Evolutionary conservation across 2,797 vertebrate species (phyloP).

Genomic region (Thunnus albacares): DNA sequence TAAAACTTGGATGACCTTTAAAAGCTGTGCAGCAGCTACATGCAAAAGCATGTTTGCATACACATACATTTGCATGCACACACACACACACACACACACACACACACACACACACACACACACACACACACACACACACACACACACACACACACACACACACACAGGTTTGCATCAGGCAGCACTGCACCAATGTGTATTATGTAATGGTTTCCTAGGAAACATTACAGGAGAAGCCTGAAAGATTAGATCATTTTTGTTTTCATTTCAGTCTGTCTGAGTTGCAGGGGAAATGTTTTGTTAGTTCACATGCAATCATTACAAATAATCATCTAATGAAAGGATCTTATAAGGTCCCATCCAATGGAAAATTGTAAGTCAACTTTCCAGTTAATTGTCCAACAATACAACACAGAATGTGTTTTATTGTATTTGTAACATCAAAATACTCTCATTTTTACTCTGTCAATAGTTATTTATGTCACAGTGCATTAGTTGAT

Average conservation of each 20-base stretch:
- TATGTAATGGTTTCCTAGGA: conserved; percentile 86
- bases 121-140: conserved; percentile 14
- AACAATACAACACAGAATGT: background rate
- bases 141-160: conserved; percentile 1
- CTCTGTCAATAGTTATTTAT: background rate
- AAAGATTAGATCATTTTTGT: conserved; percentile 69
- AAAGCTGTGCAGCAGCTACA: background rate
- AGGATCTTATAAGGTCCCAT: background rate
- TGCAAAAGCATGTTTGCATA: conserved; percentile 10
- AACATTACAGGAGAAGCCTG: conserved; percentile 82
- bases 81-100: conserved; percentile 6
- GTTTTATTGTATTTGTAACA: background rate
- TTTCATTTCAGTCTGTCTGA: conserved; percentile 41
- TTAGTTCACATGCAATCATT: background rate
- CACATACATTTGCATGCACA: conserved; percentile 15
- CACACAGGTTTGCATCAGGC: conserved; percentile 68
- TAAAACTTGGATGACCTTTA: conserved; percentile 25
- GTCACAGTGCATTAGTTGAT: background rate
- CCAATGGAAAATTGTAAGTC: background rate
- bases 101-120: background rate
- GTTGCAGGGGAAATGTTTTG: conserved; percentile 17
- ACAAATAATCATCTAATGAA: background rate
- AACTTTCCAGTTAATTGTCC: background rate
- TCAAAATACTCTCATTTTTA: background rate
- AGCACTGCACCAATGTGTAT: conserved; percentile 77